Evolutionary conservation across 2,797 vertebrate species (phyloP).

Genomic region (Sphenodon punctatus): DNA sequence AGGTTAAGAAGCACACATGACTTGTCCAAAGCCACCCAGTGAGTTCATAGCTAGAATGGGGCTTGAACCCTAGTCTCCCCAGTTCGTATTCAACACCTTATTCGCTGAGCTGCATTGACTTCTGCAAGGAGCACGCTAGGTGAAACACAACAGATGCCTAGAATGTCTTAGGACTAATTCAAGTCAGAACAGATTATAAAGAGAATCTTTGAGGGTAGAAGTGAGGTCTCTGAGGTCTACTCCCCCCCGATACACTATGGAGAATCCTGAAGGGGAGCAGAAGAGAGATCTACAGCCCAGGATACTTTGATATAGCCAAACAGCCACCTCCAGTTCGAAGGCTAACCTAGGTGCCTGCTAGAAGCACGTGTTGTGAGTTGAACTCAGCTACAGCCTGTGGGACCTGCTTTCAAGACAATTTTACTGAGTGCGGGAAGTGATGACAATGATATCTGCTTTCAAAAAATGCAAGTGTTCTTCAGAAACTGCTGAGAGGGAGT

Average conservation of each 20-base stretch:
- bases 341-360: not conserved
- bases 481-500: conserved; percentile 5
- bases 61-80: too few relatives aligned
- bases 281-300: not conserved
- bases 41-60: too few relatives aligned
- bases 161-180: not conserved
- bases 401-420: not conserved
- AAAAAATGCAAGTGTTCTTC: not conserved
- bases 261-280: not conserved
- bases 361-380: not conserved
- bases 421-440: not conserved
- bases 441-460: not conserved
- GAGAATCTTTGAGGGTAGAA: too few relatives aligned
- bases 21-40: too few relatives aligned
- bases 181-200: not conserved
- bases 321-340: not conserved
- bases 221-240: too few relatives aligned
- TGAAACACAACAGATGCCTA: fast-evolving
- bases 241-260: too few relatives aligned
- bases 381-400: not conserved
- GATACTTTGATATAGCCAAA: not conserved
- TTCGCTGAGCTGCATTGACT: fast-evolving
- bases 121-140: not conserved
- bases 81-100: too few relatives aligned
- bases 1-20: too few relatives aligned